These are phyloP conservation scores for Indicator indicator DNA, from an alignment of 2,113 vertebrate species.

Conservation along the genomic window DNA sequence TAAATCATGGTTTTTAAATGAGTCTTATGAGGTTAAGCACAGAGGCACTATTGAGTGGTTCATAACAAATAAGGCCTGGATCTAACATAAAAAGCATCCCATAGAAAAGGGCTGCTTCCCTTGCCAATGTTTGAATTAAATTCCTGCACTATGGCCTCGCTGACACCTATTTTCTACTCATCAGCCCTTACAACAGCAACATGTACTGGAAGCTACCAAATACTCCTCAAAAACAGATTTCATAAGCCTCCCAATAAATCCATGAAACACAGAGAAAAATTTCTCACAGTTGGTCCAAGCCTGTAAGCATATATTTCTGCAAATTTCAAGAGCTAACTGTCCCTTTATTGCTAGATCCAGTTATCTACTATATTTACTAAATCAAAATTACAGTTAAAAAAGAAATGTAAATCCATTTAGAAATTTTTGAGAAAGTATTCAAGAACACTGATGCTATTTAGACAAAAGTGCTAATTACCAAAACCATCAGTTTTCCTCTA, in stretches of 20 bases:
- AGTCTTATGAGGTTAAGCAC: background rate
- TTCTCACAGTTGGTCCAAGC: background rate
- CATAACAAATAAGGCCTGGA: background rate
- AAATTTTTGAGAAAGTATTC: background rate
- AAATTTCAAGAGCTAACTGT: background rate
- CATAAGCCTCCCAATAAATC: background rate
- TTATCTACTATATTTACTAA: background rate
- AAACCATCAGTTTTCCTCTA: background rate
- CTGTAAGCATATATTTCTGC: background rate
- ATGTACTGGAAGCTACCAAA: background rate
- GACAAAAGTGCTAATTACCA: background rate
- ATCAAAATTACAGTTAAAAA: background rate
- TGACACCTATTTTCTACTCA: background rate
- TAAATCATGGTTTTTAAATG: background rate
- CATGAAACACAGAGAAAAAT: background rate
- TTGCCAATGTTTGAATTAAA: background rate
- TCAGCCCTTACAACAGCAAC: background rate
- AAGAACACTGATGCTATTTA: background rate
- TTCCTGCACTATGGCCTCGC: background rate
- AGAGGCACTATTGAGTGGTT: background rate
- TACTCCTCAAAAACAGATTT: background rate
- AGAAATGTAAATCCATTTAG: background rate
- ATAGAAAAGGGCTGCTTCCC: background rate
- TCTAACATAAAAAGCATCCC: background rate
- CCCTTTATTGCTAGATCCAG: background rate